phyloP scores from a whole-genome alignment of 2,888 invertebrate genomes.

The Bedellia somnulentella region DNA sequence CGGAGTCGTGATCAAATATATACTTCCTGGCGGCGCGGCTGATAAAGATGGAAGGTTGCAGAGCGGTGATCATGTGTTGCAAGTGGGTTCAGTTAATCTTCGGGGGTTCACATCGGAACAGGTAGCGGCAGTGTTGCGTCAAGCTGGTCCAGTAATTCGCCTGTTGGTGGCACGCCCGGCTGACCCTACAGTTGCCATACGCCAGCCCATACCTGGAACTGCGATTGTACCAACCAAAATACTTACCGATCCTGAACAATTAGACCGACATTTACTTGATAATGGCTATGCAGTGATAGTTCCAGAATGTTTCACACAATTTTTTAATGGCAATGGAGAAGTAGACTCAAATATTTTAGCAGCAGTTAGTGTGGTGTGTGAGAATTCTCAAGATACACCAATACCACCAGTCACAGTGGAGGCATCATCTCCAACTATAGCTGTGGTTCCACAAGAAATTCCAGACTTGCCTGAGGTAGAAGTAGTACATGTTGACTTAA shows the following conservation, averaged over 20 bases:
- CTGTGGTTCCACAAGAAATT: conserved; percentile 51
- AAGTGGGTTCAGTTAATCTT: conserved; percentile 92
- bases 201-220: conserved; percentile 75
- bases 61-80: conserved; percentile 97
- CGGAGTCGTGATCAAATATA: conserved; percentile 97
- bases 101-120: conserved; percentile 96
- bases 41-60: conserved; percentile 94
- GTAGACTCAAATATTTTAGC: conserved; percentile 26
- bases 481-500: conserved; percentile 84
- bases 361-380: conserved; percentile 45
- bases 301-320: conserved; percentile 37
- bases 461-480: conserved; percentile 85
- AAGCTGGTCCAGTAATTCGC: conserved; percentile 80
- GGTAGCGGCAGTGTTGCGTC: conserved; percentile 70
- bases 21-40: conserved; percentile 94
- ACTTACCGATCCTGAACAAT: conserved; percentile 87
- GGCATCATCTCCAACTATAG: conserved; percentile 41
- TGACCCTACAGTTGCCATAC: conserved; percentile 81
- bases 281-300: conserved; percentile 68
- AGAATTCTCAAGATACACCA: conserved; percentile 42
- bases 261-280: conserved; percentile 82
- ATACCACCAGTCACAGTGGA: conserved; percentile 36
- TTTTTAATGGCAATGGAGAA: conserved; percentile 35
- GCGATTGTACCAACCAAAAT: conserved; percentile 93
- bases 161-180: conserved; percentile 92